Percentiles rank a stretch among this genome's conserved stretches.
phyloP scores from a whole-genome alignment of 1,140 invertebrate genomes.

The Rhagoletis zephyria region DNA sequence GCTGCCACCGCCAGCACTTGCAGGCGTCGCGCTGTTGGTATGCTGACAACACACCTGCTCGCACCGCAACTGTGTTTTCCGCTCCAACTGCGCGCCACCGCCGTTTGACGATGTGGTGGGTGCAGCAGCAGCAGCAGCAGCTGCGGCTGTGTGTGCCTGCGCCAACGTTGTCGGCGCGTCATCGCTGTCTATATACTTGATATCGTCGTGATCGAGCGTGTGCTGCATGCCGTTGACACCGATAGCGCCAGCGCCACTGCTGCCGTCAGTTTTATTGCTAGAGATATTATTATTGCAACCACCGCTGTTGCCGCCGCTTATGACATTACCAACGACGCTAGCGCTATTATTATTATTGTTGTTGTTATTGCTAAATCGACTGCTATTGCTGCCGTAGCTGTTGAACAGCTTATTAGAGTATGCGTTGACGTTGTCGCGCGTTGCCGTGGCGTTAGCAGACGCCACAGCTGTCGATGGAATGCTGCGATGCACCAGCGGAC shows the following conservation, averaged over 20 bases:
- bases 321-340: slow-evolving; percentile 50
- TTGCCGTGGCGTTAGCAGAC: not conserved
- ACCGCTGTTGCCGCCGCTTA: not conserved
- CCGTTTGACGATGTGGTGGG: not conserved
- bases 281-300: slow-evolving; percentile 53
- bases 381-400: slow-evolving; percentile 33
- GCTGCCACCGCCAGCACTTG: not conserved
- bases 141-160: not conserved
- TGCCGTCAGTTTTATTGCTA: slow-evolving; percentile 24
- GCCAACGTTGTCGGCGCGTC: slow-evolving; percentile 60
- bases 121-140: too few relatives aligned
- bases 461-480: slow-evolving; percentile 18
- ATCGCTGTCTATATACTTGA: slow-evolving; percentile 72
- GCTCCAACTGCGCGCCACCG: slow-evolving; percentile 16
- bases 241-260: not conserved
- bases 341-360: slow-evolving; percentile 55
- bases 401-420: slow-evolving; percentile 30
- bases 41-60: slow-evolving; percentile 53
- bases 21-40: slow-evolving; percentile 8
- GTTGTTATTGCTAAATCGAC: slow-evolving; percentile 45
- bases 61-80: slow-evolving; percentile 35
- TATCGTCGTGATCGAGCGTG: slow-evolving; percentile 63
- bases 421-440: slow-evolving; percentile 39
- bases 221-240: slow-evolving; percentile 57
- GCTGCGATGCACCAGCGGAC: slow-evolving; percentile 29